Base-by-base conservation (phyloP, 2,113 vertebrate genomes). In the Alaudala cheleensis region DNA sequence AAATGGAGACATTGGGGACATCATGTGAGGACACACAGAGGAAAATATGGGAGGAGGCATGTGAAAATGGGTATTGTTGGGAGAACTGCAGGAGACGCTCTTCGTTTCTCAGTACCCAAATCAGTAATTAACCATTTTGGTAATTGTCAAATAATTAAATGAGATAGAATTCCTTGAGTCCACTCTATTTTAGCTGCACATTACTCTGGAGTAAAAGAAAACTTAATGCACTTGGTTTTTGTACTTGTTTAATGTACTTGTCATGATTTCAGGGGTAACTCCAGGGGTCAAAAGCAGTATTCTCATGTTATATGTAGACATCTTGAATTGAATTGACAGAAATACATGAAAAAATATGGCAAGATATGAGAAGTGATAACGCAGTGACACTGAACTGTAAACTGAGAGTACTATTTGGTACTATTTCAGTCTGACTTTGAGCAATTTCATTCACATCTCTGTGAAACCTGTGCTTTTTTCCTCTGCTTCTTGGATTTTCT, bases 1-100 rank as follows among this genome's bases (percentile, higher is more conserved):
- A 53, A 72, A 70, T 20, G 20, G 47, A 79, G 22, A 39, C 12
- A 6, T 2, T 9, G 9, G 7, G 17, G 9, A 14, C 0, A 0
- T 12, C 34, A 11, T 44, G 33, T 31, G 33, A 88, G 67, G 40
- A 34, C 29, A 50, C 24, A 17, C 8, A 49, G 2, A 70, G 21
- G 42, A 83, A 76, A 67, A 86, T 39, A 39, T 1, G 2, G 5
- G 21, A 77, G 49, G 15, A 65, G 7, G 7, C 4, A 6, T 13
- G 11, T 42, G 34, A 53, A 66, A 76, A 40, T 12, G 9, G 6
- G 34, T 66, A 53, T 58, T 88, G 21, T 15, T 57, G 28, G 18
- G 17, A 11, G 10, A 5, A 14, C 1, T 5, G 23, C 14, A 62
- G 49, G 29, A 82, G 14, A 50, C 6, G 14, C 5, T 23, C 13